Conservation (phyloP, 2,888 invertebrate species). For the Platynereis dumerilii region DNA sequence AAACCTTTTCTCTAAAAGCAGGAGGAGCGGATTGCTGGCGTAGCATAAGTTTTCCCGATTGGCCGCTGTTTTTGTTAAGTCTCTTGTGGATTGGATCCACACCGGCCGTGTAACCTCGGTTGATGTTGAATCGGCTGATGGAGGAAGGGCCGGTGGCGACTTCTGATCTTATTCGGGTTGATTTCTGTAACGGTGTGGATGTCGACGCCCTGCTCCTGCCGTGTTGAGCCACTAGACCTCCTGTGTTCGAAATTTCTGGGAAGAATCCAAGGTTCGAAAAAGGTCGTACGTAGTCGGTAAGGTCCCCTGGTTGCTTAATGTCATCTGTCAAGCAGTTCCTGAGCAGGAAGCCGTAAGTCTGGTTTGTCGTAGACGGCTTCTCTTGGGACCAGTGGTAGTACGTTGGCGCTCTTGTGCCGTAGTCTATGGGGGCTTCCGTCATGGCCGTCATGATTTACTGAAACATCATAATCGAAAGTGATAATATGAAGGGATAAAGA, state of each 20-base stretch:
- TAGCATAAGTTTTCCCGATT: conserved; percentile 6
- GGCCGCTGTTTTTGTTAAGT: conserved; percentile 2
- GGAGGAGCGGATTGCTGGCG: conserved; percentile 19
- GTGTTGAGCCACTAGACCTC: neutral
- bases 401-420: conserved; percentile 14
- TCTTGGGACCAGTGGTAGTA: conserved; percentile 36
- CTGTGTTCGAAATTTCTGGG: conserved; percentile 29
- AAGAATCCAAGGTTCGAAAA: conserved; percentile 38
- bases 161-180: neutral
- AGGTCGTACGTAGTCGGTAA: conserved; percentile 32
- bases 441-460: conserved; percentile 4
- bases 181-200: neutral
- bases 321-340: neutral
- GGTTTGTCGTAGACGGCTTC: conserved; percentile 37
- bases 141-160: neutral
- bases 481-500: too few species aligned
- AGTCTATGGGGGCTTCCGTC: too few species aligned
- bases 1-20: conserved; percentile 13
- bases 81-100: conserved; percentile 26
- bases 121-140: conserved; percentile 26
- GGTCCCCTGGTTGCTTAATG: neutral
- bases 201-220: neutral
- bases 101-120: conserved; percentile 33
- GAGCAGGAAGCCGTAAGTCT: conserved; percentile 31
- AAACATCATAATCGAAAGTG: too few species aligned